A percentile compares a stretch with the other conserved stretches of the same genome.
Evolutionary conservation across 2,113 vertebrate species (phyloP).

Genomic region (Mionectes macconnelli): DNA sequence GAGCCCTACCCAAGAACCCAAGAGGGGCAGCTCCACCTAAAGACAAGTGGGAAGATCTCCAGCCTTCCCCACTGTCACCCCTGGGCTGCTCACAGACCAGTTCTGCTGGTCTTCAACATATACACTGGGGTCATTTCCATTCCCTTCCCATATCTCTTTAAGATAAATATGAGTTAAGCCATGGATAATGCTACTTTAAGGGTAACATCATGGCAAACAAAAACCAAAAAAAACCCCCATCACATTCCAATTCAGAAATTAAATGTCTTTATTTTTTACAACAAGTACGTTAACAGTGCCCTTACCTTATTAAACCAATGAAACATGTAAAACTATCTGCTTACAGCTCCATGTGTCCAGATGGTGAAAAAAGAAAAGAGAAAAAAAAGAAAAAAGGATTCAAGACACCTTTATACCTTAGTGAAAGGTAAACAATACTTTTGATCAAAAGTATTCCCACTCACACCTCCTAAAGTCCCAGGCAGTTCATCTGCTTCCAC

Average conservation of each 20-base stretch:
- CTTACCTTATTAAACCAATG: not conserved
- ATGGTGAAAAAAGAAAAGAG: not conserved
- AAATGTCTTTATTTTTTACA: not conserved
- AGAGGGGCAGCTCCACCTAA: rapidly evolving
- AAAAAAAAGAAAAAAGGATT: not conserved
- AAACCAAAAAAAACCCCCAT: not conserved
- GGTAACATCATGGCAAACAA: not conserved
- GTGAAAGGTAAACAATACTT: not conserved
- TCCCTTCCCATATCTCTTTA: not conserved
- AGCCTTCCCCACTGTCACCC: not conserved
- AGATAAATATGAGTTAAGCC: not conserved
- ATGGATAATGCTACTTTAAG: not conserved
- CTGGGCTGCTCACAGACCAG: not conserved
- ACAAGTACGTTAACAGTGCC: not conserved
- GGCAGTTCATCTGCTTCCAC: not conserved
- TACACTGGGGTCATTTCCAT: not conserved
- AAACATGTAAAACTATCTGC: not conserved
- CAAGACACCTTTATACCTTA: not conserved
- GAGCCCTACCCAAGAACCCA: rapidly evolving
- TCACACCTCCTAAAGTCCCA: not conserved
- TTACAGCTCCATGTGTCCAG: not conserved
- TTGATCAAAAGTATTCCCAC: not conserved
- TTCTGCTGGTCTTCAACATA: not conserved
- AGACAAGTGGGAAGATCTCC: not conserved
- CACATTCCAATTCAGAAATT: not conserved